Evolutionary conservation across 2,888 invertebrate genomes (phyloP), one percentile per base, ranked within the genome.

Genomic region (Epiblema foenella): DNA sequence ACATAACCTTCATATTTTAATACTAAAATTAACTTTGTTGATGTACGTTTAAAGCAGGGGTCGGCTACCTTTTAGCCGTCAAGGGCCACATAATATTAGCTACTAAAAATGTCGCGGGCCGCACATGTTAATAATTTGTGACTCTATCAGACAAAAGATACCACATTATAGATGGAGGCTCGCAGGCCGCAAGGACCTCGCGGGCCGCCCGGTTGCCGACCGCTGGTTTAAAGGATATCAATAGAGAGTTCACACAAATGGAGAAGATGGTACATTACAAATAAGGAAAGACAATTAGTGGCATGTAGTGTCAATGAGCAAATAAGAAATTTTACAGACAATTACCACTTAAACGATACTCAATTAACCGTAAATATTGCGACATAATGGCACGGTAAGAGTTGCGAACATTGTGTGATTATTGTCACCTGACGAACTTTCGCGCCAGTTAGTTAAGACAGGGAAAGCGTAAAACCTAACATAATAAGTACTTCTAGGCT

Each of bases 381-480:
- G 59, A 66, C 60, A 70, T 69, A 18, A 46, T 29, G 69, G 54
- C 64, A 52, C 10, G 33, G 66, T 60, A 65, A 65, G 60, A 71
- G 59, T 65, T 57, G 59, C 66, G 8, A 66, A 60, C 60, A 39
- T 62, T 46, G 39, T 66, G 60, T 64, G 56, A 67, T 62, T 39
- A 51, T 62, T 71, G 66, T 67, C 71, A 60, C 66, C 60, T n/a
- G 56, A 37, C 49, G 65, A 66, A 71, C 66, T 71, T 71, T 71
- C 66, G 66, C 65, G 56, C 54, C 66, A 56, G 58, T 63, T 42
- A 37, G 49, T 58, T 69, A 39, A 24, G 46, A n/a, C 37, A 15
- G 71, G 52, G 71, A 71, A 71, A 71, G 71, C 67, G 71, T 71
- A 67, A 71, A 70, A 71, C 66, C 65, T 46, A 52, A 60, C 56